Base-by-base conservation (phyloP, 2,797 vertebrate genomes). In the Bradypodion pumilum region DNA sequence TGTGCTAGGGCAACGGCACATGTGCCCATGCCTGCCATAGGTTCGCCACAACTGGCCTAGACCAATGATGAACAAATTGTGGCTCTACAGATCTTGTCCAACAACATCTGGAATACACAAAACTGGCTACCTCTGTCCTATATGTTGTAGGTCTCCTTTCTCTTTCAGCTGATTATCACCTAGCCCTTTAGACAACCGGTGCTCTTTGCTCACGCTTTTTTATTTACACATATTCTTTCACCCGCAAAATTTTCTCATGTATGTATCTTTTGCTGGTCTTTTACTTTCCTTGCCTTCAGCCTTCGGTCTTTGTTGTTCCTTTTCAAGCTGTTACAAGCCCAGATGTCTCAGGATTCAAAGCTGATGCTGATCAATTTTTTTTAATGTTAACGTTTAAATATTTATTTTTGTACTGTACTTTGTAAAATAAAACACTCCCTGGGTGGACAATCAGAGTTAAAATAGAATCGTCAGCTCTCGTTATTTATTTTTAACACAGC, bases 281-380 rank as follows among this genome's bases (percentile, higher is more conserved):
- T 27, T 72, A 49, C 76, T 16, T 13, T 2, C 49, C 60, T 86
- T 44, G 84, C 77, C 10, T 29, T 0, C 77, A 90, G 79, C 88
- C 75, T 89, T 83, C 56, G 0, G 88, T 93, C 83, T 92, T 81
- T 90, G 85, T 84, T 93, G 87, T 93, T 86, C 76, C 92, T 88
- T 91, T 88, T 91, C 91, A 93, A 96, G 95, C 92, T 95, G 88
- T 94, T 96, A 92, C 94, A 95, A 96, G 91, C 92, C n/a, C 95
- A 94, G 93, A 95, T 93, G 94, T 92, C 92, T 95, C 93, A 94
- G 94, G 93, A 95, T 94, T 89, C 95, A 93, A 95, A 90, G 86
- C 87, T 75, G n/a, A 90, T 80, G 74, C 92, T 83, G 79, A 93
- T 92, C 91, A 89, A 83, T 87, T 93, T 70, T 83, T 94, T 95